Conservation (phyloP, 2,113 vertebrate genomes). For the Antigone vipio region DNA sequence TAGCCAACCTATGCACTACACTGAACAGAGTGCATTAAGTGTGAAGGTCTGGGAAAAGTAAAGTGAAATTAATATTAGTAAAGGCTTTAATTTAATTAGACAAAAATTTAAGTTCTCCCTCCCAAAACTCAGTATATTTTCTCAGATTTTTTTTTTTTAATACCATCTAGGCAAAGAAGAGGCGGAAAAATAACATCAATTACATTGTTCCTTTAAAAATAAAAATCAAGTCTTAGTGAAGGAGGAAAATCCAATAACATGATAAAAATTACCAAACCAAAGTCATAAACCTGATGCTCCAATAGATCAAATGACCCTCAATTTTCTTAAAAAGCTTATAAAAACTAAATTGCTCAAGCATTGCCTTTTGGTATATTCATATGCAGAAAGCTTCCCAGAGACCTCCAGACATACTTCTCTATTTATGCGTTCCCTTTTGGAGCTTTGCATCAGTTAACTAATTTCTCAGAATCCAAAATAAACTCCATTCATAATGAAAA, state of each 20-base stretch:
- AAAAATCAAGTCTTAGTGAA: neutral
- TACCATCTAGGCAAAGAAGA: neutral
- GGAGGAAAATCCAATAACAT: neutral
- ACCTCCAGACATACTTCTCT: neutral
- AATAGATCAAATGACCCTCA: neutral
- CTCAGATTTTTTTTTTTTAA: neutral
- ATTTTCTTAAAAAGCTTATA: neutral
- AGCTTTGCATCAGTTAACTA: neutral
- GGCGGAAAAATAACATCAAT: neutral
- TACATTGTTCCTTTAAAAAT: neutral
- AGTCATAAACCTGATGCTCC: neutral
- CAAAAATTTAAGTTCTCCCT: neutral
- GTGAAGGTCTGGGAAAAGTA: neutral
- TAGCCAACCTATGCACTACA: neutral
- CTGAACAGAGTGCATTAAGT: neutral
- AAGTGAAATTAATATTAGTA: neutral
- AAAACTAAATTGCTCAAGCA: neutral
- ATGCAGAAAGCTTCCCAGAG: neutral
- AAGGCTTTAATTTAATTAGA: neutral
- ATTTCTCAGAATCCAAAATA: neutral
- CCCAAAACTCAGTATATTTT: neutral
- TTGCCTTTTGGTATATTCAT: neutral
- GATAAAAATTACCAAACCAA: neutral
- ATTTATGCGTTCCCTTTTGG: neutral
- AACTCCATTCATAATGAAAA: neutral